Base-by-base conservation (phyloP, 1,140 invertebrate genomes). In the Trachymyrmex septentrionalis region DNA sequence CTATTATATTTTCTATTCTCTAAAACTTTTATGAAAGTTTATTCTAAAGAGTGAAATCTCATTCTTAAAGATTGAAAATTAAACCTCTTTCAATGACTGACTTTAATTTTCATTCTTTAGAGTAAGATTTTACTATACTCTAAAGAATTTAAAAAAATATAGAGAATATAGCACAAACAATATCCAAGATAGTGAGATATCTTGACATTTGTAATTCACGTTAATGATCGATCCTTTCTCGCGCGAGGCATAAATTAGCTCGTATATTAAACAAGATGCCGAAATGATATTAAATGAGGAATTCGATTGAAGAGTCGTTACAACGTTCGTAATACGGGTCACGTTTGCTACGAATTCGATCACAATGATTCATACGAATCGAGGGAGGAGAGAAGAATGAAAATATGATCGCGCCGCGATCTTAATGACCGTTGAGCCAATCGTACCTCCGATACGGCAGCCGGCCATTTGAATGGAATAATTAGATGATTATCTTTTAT, bases 401-500 rank as follows among this genome's bases (percentile, higher is more conserved):
- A 81, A 90, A 88, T 87, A 77, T 90, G 82, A 91, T 87, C 90
- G 77, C 87, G 77, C 63, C 85, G 73, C 77, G 86, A 92, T 91
- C 89, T 91, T 92, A 92, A 92, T 92, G 91, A 92, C 67, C 67
- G 53, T 44, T 76, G 84, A 78, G 82, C 77, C 91, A 87, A 91
- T 91, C 87, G 87, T 76, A 84, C 38, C 76, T 59, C 27, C 21
- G 66, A 72, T 63, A 81, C 85, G 77, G 85, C 81, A 86, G 84
- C 64, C 44, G 73, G 77, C 38, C 69, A 81, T 86, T 90, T 93
- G 92, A 94, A 94, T 92, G 90, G 92, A 92, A 93, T 94, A 94
- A 94, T 95, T 94, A 93, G 91, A 93, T 92, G 92, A 94, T 93
- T 93, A 93, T 90, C 91, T 93, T 91, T 93, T 92, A 94, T 95